Evolutionary conservation across 2,113 vertebrate genomes (phyloP).

Genomic region (Lasiurus cinereus): DNA sequence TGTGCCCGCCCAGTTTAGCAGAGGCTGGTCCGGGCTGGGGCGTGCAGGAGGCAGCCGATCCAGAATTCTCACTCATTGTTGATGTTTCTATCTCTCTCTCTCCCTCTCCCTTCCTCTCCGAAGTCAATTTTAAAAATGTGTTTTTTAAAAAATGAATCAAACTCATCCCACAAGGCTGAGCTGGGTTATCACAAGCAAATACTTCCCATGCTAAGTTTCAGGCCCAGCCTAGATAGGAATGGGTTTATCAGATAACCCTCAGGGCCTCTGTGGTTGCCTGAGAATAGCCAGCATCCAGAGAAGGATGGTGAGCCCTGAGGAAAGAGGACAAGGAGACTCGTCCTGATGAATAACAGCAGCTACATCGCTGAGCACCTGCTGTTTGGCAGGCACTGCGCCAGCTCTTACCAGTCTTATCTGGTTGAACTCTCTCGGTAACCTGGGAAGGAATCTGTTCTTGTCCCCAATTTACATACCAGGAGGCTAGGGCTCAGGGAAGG

Average conservation of each 20-base stretch:
- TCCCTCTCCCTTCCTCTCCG: no score
- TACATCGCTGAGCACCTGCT: neutral
- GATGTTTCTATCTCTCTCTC: no score
- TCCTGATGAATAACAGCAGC: fast-evolving
- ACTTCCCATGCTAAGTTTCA: neutral
- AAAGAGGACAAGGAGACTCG: neutral
- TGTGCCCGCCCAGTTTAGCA: neutral
- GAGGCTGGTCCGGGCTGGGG: neutral
- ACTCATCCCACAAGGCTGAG: neutral
- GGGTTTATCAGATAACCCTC: neutral
- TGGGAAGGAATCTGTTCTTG: neutral
- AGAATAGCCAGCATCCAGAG: neutral
- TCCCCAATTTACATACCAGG: neutral
- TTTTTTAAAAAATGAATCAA: neutral
- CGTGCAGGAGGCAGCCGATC: no score
- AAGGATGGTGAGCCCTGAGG: neutral
- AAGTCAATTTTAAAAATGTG: no score
- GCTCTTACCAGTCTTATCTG: neutral
- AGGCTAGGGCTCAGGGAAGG: neutral
- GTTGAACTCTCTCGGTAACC: neutral
- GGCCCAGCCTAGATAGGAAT: neutral
- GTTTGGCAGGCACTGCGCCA: neutral
- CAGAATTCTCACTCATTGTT: no score
- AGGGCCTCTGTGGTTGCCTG: neutral
- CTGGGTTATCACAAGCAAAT: neutral